Conservation (phyloP, 2,113 vertebrate genomes). For the Zingel zingel region DNA sequence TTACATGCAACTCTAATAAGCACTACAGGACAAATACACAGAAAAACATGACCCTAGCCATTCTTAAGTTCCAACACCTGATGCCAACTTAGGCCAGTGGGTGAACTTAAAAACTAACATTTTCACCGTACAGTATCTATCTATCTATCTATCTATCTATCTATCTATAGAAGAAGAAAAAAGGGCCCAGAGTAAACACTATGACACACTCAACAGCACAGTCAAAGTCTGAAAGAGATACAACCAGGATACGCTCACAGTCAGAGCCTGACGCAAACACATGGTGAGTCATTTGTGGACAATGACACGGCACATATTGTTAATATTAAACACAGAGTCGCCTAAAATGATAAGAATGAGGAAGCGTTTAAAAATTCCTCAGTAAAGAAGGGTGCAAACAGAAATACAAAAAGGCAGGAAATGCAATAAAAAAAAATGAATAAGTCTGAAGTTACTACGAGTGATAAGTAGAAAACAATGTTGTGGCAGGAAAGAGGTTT, state of each 20-base stretch:
- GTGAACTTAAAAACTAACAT: no score
- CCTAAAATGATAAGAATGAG: background rate
- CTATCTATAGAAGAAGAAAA: background rate
- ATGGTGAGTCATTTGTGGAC: conserved; percentile 30
- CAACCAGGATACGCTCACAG: conserved; percentile 21
- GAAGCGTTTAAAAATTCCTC: background rate
- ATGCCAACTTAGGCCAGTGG: background rate
- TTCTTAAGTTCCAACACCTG: background rate
- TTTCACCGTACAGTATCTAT: background rate
- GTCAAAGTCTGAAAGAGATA: conserved; percentile 28
- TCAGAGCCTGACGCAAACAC: conserved; percentile 7
- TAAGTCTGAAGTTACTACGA: background rate
- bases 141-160: background rate
- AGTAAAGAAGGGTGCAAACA: background rate
- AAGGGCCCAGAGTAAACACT: conserved; percentile 1
- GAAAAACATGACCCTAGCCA: background rate
- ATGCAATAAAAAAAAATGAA: background rate
- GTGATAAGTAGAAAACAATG: background rate
- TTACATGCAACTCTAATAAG: background rate
- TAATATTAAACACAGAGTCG: background rate
- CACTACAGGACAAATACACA: background rate
- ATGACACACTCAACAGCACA: background rate
- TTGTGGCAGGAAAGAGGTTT: background rate
- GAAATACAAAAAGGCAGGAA: background rate
- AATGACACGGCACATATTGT: background rate